phyloP scores from a whole-genome alignment of 2,888 invertebrate genomes.

The Onchidella celtica region DNA sequence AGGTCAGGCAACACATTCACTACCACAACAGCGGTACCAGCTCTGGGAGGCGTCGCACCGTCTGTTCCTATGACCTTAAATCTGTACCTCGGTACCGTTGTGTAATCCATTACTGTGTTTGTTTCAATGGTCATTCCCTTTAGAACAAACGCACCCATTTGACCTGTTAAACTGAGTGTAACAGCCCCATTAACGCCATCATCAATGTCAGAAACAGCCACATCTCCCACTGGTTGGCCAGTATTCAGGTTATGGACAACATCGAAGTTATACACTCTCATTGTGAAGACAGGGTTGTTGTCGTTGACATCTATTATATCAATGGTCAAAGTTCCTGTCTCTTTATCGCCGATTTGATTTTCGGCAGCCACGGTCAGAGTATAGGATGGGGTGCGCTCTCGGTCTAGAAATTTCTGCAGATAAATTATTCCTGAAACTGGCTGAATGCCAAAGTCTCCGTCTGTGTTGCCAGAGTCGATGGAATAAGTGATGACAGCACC shows the following conservation, averaged over 20 bases:
- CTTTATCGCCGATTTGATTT: slow-evolving; percentile 43
- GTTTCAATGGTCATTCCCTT: slow-evolving; percentile 50
- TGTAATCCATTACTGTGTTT: slow-evolving; percentile 56
- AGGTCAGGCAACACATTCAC: slow-evolving; percentile 58
- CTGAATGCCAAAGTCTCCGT: slow-evolving; percentile 89
- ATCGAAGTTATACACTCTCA: slow-evolving; percentile 84
- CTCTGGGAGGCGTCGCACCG: slow-evolving; percentile 54
- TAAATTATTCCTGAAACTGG: slow-evolving; percentile 93
- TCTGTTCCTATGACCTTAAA: slow-evolving; percentile 59
- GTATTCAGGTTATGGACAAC: slow-evolving; percentile 92
- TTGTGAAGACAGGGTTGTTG: slow-evolving; percentile 86
- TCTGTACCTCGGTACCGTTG: slow-evolving; percentile 56
- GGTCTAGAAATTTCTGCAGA: slow-evolving; percentile 90
- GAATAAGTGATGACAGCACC: slow-evolving; percentile 93
- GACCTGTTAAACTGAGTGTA: slow-evolving; percentile 57
- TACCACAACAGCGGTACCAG: slow-evolving; percentile 56
- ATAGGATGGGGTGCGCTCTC: slow-evolving; percentile 83
- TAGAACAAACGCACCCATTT: slow-evolving; percentile 57
- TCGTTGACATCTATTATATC: slow-evolving; percentile 94
- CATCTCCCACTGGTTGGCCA: slow-evolving; percentile 90
- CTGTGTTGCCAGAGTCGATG: slow-evolving; percentile 88
- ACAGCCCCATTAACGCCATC: slow-evolving; percentile 89
- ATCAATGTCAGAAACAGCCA: slow-evolving; percentile 92
- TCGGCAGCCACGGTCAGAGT: slow-evolving; percentile 55
- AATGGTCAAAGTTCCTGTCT: slow-evolving; percentile 85